A percentile compares a stretch with the other conserved stretches of the same genome.
Conservation (phyloP, 2,113 vertebrate species). For the Hippopotamus amphibius region DNA sequence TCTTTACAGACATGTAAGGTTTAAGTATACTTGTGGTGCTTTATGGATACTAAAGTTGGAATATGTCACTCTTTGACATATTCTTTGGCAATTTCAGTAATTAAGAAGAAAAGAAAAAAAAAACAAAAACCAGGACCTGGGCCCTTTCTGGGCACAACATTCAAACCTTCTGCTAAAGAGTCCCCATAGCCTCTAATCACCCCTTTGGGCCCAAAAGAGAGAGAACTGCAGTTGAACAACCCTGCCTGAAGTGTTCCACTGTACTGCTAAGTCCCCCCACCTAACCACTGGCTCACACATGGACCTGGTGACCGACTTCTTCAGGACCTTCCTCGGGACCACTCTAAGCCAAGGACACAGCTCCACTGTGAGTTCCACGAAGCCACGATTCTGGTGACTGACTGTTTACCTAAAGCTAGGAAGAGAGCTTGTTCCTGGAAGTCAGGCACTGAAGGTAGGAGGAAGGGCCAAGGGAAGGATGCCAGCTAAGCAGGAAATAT, state of each 20-base stretch:
- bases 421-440: neutral
- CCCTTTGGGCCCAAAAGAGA: neutral
- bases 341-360: neutral
- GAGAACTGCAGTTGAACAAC: neutral
- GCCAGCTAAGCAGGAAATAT: neutral
- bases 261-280: neutral
- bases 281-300: neutral
- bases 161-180: neutral
- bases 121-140: neutral
- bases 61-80: neutral
- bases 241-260: neutral
- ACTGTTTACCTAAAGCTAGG: neutral
- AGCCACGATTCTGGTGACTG: neutral
- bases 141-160: neutral
- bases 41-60: neutral
- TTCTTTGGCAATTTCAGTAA: slow-evolving; percentile 18
- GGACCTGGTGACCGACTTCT: neutral
- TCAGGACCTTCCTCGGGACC: neutral
- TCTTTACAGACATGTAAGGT: neutral
- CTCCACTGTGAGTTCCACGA: neutral
- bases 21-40: neutral
- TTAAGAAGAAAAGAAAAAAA: neutral
- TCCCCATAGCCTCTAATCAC: neutral
- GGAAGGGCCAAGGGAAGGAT: neutral
- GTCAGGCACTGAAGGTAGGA: neutral